Conservation (phyloP, 2,888 invertebrate genomes). For the Campopleginae sp. region DNA sequence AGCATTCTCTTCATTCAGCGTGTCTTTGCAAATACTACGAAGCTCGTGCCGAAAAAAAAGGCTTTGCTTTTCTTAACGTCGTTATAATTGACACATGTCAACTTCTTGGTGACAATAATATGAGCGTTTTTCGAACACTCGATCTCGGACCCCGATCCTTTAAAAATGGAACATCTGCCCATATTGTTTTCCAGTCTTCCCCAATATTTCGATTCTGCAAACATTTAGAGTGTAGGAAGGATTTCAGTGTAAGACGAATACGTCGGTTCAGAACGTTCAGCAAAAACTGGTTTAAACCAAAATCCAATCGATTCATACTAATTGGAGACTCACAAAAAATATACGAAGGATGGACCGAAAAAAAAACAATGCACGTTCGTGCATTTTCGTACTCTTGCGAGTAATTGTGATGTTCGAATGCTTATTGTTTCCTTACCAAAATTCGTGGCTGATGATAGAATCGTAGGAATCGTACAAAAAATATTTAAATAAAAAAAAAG, state of each 20-base stretch:
- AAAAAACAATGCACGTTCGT: not conserved
- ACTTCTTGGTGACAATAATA: not conserved
- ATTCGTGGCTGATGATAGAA: not conserved
- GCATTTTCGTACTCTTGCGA: not conserved
- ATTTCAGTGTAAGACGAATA: not conserved
- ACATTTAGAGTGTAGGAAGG: not conserved
- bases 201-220: not conserved
- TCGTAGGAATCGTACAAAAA: not conserved
- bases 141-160: not conserved
- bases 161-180: not conserved
- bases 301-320: not conserved
- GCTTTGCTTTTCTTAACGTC: not conserved
- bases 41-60: not conserved
- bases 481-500: conserved; percentile 48
- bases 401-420: not conserved
- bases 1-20: not conserved
- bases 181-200: not conserved
- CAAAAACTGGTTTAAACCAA: not conserved
- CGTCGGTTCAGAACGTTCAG: not conserved
- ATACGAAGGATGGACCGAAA: not conserved
- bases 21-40: not conserved
- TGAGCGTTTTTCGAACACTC: not conserved
- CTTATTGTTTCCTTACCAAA: not conserved
- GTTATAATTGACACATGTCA: not conserved
- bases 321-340: not conserved